Percentiles rank a stretch among this genome's conserved stretches.
Evolutionary conservation across 2,888 invertebrate genomes (phyloP).

Genomic region (Capitulum mitella): DNA sequence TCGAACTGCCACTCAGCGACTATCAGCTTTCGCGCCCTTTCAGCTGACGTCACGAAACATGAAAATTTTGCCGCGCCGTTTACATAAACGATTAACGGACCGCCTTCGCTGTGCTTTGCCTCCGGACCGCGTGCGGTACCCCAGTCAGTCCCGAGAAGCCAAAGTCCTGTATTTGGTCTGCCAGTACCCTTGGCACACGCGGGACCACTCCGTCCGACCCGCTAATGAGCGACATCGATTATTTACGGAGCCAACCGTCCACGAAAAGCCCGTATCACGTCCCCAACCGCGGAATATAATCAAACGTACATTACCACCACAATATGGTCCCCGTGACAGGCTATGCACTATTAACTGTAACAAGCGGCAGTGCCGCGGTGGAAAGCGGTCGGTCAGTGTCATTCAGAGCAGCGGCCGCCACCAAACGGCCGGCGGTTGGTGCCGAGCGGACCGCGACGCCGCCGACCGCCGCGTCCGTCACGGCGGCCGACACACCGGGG

Average conservation of each 20-base stretch:
- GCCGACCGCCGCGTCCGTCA: background rate
- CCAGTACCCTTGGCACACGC: no score
- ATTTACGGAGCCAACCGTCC: background rate
- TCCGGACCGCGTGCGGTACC: no score
- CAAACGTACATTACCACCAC: slow-evolving; percentile 1
- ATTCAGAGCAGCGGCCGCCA: background rate
- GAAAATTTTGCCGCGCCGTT: no score
- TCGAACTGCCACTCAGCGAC: no score
- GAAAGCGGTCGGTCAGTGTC: background rate
- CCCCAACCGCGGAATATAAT: background rate
- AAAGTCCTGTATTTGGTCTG: no score
- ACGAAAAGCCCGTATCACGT: background rate
- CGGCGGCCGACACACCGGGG: background rate
- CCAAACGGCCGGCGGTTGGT: background rate
- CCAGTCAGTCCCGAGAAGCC: no score
- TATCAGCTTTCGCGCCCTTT: no score
- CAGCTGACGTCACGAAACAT: no score
- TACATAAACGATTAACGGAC: no score
- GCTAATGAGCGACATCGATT: background rate
- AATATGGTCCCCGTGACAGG: background rate
- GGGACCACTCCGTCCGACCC: no score
- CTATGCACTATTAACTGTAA: background rate
- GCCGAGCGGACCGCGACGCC: background rate
- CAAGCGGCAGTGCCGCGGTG: background rate
- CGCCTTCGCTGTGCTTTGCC: no score